Conservation (phyloP, 2,797 vertebrate genomes). For the Cryptoprocta ferox region DNA sequence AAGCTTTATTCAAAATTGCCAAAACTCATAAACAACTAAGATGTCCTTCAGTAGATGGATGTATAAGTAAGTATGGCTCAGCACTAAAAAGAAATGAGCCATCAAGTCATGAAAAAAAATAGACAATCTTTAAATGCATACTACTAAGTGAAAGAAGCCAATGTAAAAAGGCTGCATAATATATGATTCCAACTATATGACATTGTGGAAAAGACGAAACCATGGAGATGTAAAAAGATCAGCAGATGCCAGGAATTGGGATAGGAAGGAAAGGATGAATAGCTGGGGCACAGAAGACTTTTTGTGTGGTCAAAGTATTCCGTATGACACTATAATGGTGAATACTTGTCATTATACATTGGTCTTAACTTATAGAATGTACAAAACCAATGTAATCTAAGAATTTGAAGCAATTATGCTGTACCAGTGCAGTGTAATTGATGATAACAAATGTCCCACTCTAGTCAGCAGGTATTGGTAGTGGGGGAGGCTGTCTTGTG, state of each 20-base stretch:
- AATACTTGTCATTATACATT: background rate
- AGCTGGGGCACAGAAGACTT: background rate
- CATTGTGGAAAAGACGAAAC: background rate
- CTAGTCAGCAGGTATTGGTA: too few relatives aligned
- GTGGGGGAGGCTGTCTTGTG: rapidly evolving
- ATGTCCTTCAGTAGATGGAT: background rate
- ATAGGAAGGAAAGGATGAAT: background rate
- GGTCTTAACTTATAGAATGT: background rate
- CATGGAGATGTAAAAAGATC: background rate
- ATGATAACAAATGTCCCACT: background rate
- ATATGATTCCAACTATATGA: background rate
- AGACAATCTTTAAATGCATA: background rate
- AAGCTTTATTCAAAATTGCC: background rate
- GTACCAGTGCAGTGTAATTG: background rate
- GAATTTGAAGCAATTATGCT: background rate
- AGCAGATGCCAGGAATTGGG: background rate
- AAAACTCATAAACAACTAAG: background rate
- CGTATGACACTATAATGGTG: background rate
- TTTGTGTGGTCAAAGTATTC: background rate
- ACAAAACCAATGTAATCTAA: background rate
- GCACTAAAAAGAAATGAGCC: background rate
- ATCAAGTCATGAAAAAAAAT: background rate
- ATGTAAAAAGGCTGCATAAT: background rate
- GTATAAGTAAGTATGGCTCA: background rate
- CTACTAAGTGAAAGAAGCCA: background rate